Base-by-base conservation (phyloP, 2,888 invertebrate genomes). In the Cheilosia vulpina region DNA sequence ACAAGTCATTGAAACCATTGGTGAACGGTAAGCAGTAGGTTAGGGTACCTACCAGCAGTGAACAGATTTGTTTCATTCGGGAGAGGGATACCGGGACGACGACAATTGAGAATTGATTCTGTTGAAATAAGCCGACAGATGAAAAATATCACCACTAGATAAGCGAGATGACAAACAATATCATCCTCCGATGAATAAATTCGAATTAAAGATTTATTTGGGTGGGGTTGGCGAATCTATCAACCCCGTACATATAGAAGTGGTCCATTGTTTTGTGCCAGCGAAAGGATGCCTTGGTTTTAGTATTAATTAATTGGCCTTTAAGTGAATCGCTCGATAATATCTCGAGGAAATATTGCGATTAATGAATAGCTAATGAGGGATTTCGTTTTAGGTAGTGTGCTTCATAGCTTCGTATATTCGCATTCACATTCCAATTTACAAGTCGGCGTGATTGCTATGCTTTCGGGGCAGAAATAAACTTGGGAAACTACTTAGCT, bases 331-430 rank as follows among this genome's bases (percentile, higher is more conserved):
- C 31, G 57, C 17, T 69, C 43, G 62, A 73, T 69, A 69, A 81
- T 81, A 69, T 69, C 75, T 69, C 43, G 57, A 63, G 75, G 75
- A 81, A 68, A 80, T 69, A 63, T 57, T 81, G 52, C 57, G 55
- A 69, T 38, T 81, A 75, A 81, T 75, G 75, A 75, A 75, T 75
- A 68, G 58, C 63, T 81, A 75, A 81, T 81, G 57, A 63, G 75
- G 34, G 31, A 75, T 57, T 69, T 69, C 57, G 69, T 73, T 68
- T 75, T 43, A 47, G 27, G 27, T 62, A 31, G 19, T 5, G 6
- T 63, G 7, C 7, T 9, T 45, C 19, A 19, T 43, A 38, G 7
- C 7, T 9, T 45, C 19, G 38, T 43, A 38, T 41, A 38, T 41
- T 19, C 43, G 19, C 1, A 38, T 13, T 19, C 31, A 1, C 31